A percentile compares a stretch with the other conserved stretches of the same genome.
Evolutionary conservation across 2,888 invertebrate species (phyloP).

Genomic region (Nymphalis c-album): DNA sequence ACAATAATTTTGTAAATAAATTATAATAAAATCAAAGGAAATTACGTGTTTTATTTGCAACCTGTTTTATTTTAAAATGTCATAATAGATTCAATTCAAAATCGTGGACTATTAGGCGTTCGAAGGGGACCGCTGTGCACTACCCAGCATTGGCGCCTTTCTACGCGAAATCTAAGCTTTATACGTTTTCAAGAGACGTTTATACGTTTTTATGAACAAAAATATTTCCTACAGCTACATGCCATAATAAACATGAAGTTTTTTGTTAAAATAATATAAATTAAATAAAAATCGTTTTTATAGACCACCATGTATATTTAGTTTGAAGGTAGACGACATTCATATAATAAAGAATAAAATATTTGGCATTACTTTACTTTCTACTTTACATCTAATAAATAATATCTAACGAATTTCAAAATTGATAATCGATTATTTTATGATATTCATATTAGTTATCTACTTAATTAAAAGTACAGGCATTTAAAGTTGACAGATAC

Average conservation of each 20-base stretch:
- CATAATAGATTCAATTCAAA: no score
- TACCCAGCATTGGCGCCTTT: no score
- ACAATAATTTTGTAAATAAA: constrained; percentile 40
- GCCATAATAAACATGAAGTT: no score
- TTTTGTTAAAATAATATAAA: background rate
- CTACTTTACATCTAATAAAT: background rate
- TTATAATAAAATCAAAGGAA: constrained; percentile 4
- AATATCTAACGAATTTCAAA: constrained; percentile 15
- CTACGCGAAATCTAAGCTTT: no score
- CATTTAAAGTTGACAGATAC: background rate
- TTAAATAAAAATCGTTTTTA: constrained; percentile 8
- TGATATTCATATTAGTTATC: background rate
- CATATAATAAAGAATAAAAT: constrained; percentile 18
- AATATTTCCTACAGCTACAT: no score
- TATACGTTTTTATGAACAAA: no score
- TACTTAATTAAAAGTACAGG: background rate
- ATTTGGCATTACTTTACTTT: constrained; percentile 28
- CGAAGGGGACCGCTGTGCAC: no score
- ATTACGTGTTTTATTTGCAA: constrained; percentile 18
- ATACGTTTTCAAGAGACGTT: no score
- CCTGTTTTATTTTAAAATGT: no score
- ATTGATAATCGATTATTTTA: background rate
- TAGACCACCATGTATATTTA: constrained; percentile 21
- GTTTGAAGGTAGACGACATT: constrained; percentile 18
- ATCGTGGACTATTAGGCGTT: no score